A percentile compares a stretch with the other conserved stretches of the same genome.
These are phyloP conservation scores for Drosophila tanythrix DNA, from an alignment of 2,888 invertebrate species.

Conservation along the genomic window DNA sequence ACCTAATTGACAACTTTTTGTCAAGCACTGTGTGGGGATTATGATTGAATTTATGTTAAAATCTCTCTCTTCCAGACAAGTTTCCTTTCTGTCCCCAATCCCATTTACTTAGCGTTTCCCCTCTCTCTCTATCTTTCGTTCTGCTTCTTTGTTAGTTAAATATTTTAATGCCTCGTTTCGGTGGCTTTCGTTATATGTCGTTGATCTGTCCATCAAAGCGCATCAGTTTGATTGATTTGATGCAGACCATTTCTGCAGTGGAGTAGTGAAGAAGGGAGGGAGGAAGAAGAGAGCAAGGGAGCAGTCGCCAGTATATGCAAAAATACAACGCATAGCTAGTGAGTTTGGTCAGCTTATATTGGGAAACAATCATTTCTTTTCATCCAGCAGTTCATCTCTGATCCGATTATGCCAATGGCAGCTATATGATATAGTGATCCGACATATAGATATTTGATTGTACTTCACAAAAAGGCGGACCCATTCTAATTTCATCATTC, in stretches of 20 bases:
- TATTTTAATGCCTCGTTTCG: conserved; percentile 49
- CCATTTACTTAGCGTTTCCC: neutral
- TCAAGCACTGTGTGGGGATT: conserved; percentile 79
- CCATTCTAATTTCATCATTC: neutral
- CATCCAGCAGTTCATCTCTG: neutral
- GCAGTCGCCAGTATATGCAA: neutral
- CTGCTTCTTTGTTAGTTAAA: conserved; percentile 71
- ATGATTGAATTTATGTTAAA: conserved; percentile 83
- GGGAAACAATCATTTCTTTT: neutral
- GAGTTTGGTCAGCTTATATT: neutral
- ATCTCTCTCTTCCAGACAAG: conserved; percentile 19
- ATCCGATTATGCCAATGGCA: neutral
- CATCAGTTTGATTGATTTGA: conserved; percentile 77
- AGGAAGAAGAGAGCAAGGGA: neutral
- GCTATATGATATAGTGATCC: neutral
- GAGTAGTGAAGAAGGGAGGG: neutral
- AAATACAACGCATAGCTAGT: neutral
- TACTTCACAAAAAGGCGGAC: neutral
- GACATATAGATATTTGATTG: neutral
- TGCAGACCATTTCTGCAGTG: conserved; percentile 46
- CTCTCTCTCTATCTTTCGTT: neutral
- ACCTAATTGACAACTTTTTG: conserved; percentile 83
- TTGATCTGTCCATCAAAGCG: conserved; percentile 69
- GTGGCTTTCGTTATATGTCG: conserved; percentile 59
- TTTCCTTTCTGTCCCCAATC: conserved; percentile 4